These are phyloP conservation scores for Aramus guarauna DNA, from an alignment of 2,113 vertebrate genomes.

Conservation along the genomic window DNA sequence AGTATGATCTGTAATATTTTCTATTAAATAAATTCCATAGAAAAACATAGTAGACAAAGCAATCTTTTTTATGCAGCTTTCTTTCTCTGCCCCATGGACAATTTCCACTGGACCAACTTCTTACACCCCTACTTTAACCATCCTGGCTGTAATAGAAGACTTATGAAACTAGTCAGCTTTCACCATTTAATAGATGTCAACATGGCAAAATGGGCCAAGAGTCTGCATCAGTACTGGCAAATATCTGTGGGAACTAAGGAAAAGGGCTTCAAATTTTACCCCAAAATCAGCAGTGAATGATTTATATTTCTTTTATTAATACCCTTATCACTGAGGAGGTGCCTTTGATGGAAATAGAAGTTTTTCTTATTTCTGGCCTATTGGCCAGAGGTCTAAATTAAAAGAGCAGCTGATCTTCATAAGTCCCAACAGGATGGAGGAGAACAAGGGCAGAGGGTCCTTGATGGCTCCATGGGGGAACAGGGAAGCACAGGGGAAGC, in stretches of 20 bases:
- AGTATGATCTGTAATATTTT: background rate
- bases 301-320: background rate
- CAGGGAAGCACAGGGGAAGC: background rate
- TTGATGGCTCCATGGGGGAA: background rate
- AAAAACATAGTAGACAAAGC: background rate
- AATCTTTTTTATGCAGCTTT: background rate
- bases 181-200: background rate
- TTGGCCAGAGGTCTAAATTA: background rate
- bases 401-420: background rate
- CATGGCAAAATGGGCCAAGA: background rate
- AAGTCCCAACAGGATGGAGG: background rate
- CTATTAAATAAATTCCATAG: background rate
- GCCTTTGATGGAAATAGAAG: background rate
- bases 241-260: background rate
- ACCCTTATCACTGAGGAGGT: background rate
- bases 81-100: background rate
- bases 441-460: background rate
- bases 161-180: background rate
- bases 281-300: background rate
- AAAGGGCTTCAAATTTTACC: background rate
- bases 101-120: background rate
- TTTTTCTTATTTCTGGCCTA: background rate
- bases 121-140: background rate
- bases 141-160: background rate
- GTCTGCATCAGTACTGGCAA: background rate